A percentile compares a stretch with the other conserved stretches of the same genome.
Evolutionary conservation across 2,797 vertebrate genomes (phyloP).

Genomic region (Leucoraja ocellata): DNA sequence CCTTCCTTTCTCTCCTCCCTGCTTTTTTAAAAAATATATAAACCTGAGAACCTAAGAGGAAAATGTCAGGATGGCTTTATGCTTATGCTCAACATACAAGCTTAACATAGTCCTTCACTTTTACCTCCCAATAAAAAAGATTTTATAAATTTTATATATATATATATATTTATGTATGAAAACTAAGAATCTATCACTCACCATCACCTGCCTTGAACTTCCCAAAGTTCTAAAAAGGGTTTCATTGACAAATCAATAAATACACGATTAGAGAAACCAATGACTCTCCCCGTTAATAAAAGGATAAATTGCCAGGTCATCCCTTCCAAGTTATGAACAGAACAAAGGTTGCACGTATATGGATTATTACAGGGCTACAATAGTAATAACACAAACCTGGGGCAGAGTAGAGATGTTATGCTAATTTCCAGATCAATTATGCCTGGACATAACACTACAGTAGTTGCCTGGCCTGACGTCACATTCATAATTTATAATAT

Average conservation of each 20-base stretch:
- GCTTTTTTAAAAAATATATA: too few relatives aligned
- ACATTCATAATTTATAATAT: background rate
- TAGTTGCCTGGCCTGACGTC: background rate
- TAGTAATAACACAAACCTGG: too few relatives aligned
- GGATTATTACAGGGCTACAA: background rate
- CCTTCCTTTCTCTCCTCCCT: background rate
- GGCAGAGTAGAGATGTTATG: background rate
- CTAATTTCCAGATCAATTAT: background rate
- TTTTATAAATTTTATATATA: constrained; percentile 18
- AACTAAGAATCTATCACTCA: background rate
- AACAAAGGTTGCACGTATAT: background rate
- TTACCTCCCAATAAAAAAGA: background rate
- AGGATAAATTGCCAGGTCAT: too few relatives aligned
- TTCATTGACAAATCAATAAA: constrained; percentile 1
- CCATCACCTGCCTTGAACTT: background rate
- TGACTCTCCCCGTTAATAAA: background rate
- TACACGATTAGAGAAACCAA: background rate
- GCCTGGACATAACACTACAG: background rate
- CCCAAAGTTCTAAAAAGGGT: background rate
- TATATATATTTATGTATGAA: background rate
- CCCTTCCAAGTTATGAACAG: background rate
- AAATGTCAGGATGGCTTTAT: background rate
- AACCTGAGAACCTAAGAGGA: background rate
- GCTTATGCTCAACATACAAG: background rate
- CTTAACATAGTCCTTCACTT: background rate